phyloP scores from a whole-genome alignment of 2,797 vertebrate genomes.

The Phataginus tricuspis region DNA sequence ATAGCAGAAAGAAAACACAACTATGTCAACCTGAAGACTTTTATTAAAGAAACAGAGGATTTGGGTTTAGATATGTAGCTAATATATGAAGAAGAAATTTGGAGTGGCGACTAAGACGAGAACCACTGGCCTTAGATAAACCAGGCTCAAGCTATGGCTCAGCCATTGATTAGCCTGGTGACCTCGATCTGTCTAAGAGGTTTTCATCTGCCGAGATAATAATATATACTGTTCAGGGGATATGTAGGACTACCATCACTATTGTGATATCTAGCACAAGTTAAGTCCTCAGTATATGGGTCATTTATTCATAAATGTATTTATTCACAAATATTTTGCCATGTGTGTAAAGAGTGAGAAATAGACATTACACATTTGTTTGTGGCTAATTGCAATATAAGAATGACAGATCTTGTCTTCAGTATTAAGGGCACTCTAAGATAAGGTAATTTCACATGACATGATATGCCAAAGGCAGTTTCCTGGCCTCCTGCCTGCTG shows the following conservation, averaged over 20 bases:
- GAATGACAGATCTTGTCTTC: neutral
- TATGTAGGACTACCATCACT: neutral
- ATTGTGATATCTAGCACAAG: neutral
- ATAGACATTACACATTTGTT: neutral
- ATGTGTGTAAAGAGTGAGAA: neutral
- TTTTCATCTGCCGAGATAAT: neutral
- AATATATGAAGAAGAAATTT: neutral
- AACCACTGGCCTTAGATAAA: neutral
- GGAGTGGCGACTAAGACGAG: neutral
- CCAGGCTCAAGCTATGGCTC: neutral
- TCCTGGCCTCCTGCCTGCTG: neutral
- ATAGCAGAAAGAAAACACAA: neutral
- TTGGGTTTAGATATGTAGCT: neutral
- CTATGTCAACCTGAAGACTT: neutral
- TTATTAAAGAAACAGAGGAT: neutral
- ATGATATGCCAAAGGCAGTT: neutral
- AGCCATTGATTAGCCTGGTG: neutral
- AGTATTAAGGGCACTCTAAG: neutral
- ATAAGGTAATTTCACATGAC: neutral
- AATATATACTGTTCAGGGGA: neutral
- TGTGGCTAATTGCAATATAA: neutral
- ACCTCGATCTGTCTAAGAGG: neutral
- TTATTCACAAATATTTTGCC: neutral
- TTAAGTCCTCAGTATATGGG: neutral
- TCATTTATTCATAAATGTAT: conserved; percentile 1